A percentile compares a stretch with the other conserved stretches of the same genome.
phyloP scores from a whole-genome alignment of 2,113 vertebrate species.

The Barbus barbus region DNA sequence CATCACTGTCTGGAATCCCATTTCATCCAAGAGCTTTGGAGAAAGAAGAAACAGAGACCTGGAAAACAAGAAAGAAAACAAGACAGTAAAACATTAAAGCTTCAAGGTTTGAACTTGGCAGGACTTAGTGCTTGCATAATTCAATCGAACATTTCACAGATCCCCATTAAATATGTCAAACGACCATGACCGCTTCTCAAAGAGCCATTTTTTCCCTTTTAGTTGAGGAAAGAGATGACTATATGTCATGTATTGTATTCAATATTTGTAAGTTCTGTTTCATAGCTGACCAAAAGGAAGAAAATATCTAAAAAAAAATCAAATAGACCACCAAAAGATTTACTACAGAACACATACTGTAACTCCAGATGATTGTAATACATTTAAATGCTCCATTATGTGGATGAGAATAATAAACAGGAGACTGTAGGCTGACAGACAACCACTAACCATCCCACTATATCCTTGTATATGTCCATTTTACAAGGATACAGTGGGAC shows the following conservation, averaged over 20 bases:
- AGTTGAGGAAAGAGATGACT: background rate
- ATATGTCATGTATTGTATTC: conserved; percentile 7
- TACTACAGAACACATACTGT: background rate
- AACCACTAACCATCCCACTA: background rate
- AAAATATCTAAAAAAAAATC: background rate
- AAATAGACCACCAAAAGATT: background rate
- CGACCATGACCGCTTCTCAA: conserved; percentile 19
- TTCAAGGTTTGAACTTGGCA: conserved; percentile 24
- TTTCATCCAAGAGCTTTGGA: conserved; percentile 29
- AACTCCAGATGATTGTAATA: background rate
- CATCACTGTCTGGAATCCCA: conserved; percentile 17
- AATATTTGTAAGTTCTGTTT: background rate
- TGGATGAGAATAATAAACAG: conserved; percentile 33
- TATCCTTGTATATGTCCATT: background rate
- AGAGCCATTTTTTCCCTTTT: background rate
- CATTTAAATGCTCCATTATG: background rate
- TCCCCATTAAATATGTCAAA: conserved; percentile 20
- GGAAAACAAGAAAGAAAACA: background rate
- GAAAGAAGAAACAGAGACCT: background rate
- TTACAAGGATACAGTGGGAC: conserved; percentile 23
- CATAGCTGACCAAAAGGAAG: background rate
- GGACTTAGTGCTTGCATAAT: conserved; percentile 16
- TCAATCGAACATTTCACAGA: conserved; percentile 19
- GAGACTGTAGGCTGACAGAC: conserved; percentile 5
- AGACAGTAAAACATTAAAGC: conserved; percentile 13